These are phyloP conservation scores for Papilio aristodemus DNA, from an alignment of 1,140 invertebrate genomes.

Conservation along the genomic window DNA sequence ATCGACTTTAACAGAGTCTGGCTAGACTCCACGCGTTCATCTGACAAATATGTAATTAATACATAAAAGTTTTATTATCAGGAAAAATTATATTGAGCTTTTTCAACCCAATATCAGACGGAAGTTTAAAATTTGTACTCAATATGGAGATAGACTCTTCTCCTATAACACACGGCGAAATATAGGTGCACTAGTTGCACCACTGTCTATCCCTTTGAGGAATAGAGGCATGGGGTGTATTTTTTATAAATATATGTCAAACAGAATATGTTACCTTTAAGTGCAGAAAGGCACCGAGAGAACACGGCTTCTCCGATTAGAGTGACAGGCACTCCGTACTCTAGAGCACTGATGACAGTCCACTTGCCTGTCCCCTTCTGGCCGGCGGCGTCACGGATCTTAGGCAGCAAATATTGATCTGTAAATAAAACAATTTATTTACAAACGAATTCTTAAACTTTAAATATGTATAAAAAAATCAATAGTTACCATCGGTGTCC, in stretches of 20 bases:
- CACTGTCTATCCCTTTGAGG: too few relatives aligned
- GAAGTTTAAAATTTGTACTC: too few relatives aligned
- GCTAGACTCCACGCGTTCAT: conserved; percentile 91
- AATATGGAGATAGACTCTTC: too few relatives aligned
- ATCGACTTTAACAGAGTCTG: conserved; percentile 87
- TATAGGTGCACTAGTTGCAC: too few relatives aligned
- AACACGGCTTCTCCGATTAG: conserved; percentile 99
- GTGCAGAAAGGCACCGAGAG: conserved; percentile 94
- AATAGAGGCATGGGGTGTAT: too few relatives aligned
- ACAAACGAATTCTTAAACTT: too few relatives aligned
- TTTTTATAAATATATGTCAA: too few relatives aligned
- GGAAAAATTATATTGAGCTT: too few relatives aligned
- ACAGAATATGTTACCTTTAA: conserved; percentile 87
- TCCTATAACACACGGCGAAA: too few relatives aligned
- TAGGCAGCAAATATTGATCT: conserved; percentile 89
- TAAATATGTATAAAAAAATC: too few relatives aligned
- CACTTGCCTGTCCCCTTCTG: conserved; percentile 99
- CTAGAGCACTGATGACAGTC: conserved; percentile 97
- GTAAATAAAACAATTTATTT: conserved; percentile 31
- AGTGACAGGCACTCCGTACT: conserved; percentile 98
- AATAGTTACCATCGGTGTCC: conserved; percentile 87
- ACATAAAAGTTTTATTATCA: conserved; percentile 28
- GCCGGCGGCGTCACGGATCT: conserved; percentile 97
- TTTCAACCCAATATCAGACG: too few relatives aligned
- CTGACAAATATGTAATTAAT: conserved; percentile 43